Evolutionary conservation across 2,888 invertebrate species (phyloP).

Genomic region (Cerastis rubricosa): DNA sequence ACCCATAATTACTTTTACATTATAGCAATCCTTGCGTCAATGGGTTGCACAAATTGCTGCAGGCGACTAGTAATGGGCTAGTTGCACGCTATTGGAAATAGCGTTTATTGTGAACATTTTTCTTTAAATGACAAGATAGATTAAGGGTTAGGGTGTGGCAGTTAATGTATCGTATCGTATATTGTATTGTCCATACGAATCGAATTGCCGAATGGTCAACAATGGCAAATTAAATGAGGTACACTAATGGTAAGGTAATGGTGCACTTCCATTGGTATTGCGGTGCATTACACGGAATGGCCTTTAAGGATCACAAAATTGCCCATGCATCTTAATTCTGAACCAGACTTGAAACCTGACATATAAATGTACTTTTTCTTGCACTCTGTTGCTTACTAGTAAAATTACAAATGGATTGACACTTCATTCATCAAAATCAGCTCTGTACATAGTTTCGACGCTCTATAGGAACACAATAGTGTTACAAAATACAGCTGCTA

Average conservation of each 20-base stretch:
- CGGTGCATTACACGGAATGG: neutral
- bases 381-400: neutral
- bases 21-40: slow-evolving; percentile 49
- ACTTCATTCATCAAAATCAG: neutral
- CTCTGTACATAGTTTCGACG: neutral
- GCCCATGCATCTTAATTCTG: neutral
- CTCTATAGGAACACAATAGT: neutral
- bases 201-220: neutral
- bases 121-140: neutral
- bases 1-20: slow-evolving; percentile 50
- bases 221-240: slow-evolving; percentile 5
- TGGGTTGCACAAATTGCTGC: slow-evolving; percentile 40
- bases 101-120: slow-evolving; percentile 17
- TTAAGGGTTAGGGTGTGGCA: neutral
- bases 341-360: too few relatives aligned
- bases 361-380: neutral
- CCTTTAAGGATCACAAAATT: neutral
- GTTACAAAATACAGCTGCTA: neutral
- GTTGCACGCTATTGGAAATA: slow-evolving; percentile 30
- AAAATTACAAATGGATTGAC: neutral
- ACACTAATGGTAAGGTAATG: too few relatives aligned
- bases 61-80: slow-evolving; percentile 31
- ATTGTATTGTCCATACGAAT: slow-evolving; percentile 3
- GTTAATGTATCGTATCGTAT: neutral
- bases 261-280: neutral